Evolutionary conservation across 64 coral and sea anemone species (phyloP), one percentile per base, ranked within the genome.

Genomic region (Stichodactyla helianthus): DNA sequence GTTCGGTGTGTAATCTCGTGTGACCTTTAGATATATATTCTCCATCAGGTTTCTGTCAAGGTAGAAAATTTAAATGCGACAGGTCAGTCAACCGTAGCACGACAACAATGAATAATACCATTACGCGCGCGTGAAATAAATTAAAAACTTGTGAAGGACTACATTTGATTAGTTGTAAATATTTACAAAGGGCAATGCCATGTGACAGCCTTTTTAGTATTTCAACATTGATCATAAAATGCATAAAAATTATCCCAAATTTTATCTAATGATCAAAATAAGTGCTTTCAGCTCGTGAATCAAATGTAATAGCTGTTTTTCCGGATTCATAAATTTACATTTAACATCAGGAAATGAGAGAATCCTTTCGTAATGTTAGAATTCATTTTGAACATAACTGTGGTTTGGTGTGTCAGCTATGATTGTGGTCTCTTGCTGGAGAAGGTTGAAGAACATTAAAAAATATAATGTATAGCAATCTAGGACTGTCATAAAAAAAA

Each of bases 21-120:
- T 97, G 68, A 97, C 92, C 82, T 97, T 97, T 15, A 97, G 82
- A 85, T 97, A 97, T 71, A 93, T 88, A 26, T 91, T 89, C 77
- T 92, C 94, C 94, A 97, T 97, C 14, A 22, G 16, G 65, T 52
- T 67, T 58, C 54, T 63, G n/a, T 63, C 17, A 7, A 57, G 50
- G 5, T 20, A 57, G 50, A 28, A 84, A 84, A 60, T 60, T 16
- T 51, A 17, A 84, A 84, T 84, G 4, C 25, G 55, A 22, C 82
- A 84, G 19, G 59, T 84, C 62, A 84, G 54, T 84, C 53, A 55
- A 84, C 17, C 83, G 53, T 58, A 10, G 50, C 78, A 20, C 10
- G 19, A 2, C 25, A 26, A 71, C 17, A 74, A 74, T 52, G 1
- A 53, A 53, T 81, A 53, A 81, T 8, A 53, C 19, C 52, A 81